Evolutionary conservation across 2,113 vertebrate species (phyloP).

Genomic region (Percopsis transmontana): DNA sequence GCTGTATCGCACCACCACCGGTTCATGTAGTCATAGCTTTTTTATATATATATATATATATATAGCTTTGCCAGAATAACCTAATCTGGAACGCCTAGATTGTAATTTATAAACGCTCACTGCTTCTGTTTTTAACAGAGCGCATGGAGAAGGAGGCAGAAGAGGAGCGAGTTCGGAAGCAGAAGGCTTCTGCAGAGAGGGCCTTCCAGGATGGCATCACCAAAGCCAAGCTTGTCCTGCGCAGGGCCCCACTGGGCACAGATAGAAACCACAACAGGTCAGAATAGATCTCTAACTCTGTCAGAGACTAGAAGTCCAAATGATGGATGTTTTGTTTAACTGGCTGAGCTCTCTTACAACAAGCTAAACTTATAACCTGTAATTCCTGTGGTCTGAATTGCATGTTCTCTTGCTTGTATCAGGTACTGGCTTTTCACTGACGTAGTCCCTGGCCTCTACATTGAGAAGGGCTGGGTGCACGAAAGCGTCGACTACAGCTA

Average conservation of each 20-base stretch:
- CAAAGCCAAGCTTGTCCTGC: conserved; percentile 89
- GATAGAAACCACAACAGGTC: conserved; percentile 96
- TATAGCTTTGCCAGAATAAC: too few relatives aligned
- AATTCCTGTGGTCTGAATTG: too few relatives aligned
- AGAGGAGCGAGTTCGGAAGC: conserved; percentile 88
- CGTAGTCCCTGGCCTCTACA: conserved; percentile 92
- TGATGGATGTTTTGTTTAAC: too few relatives aligned
- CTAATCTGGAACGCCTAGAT: too few relatives aligned
- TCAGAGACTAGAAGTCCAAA: not conserved
- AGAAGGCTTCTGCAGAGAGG: conserved; percentile 87
- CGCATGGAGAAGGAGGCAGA: conserved; percentile 93
- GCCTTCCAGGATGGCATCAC: conserved; percentile 93
- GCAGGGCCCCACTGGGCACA: conserved; percentile 87
- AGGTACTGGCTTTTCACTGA: conserved; percentile 99
- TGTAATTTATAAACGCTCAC: too few relatives aligned
- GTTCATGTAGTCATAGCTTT: too few relatives aligned
- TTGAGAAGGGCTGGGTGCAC: conserved; percentile 97
- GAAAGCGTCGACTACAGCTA: conserved; percentile 92
- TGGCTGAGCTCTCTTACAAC: too few relatives aligned
- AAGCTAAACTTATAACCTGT: too few relatives aligned
- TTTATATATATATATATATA: too few relatives aligned
- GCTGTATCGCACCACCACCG: too few relatives aligned
- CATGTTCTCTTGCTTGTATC: conserved; percentile 28
- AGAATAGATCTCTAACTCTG: not conserved
- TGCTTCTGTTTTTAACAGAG: too few relatives aligned